Percentiles rank a stretch among this genome's conserved stretches.
Conservation (phyloP, 2,113 vertebrate genomes). For the Sprattus sprattus region DNA sequence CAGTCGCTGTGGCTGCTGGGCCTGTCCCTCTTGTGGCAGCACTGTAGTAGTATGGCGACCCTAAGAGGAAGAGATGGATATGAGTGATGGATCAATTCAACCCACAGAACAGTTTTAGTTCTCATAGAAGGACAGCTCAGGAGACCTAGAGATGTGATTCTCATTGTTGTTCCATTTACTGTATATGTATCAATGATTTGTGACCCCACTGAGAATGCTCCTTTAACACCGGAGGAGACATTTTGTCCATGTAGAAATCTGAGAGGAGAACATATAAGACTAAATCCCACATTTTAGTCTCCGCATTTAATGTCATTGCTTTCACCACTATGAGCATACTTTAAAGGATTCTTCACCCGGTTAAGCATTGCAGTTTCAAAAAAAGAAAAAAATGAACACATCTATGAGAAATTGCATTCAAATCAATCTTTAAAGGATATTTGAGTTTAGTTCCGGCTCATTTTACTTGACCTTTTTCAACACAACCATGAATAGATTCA, state of each 20-base stretch:
- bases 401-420: neutral
- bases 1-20: constrained; percentile 80
- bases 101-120: neutral
- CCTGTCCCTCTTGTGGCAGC: constrained; percentile 86
- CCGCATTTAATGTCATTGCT: neutral
- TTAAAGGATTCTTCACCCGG: neutral
- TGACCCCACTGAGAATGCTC: no score
- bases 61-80: constrained; percentile 61
- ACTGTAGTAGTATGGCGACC: constrained; percentile 96
- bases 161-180: no score
- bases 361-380: neutral
- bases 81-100: neutral
- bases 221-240: no score
- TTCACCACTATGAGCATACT: neutral
- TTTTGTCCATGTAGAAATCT: no score
- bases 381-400: neutral
- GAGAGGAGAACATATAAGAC: no score
- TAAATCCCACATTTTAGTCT: no score
- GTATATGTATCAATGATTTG: no score
- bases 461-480: no score
- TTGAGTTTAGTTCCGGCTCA: neutral
- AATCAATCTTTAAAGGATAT: neutral
- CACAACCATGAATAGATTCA: no score
- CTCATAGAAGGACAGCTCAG: no score
- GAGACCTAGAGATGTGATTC: no score